Percentiles rank a stretch among this genome's conserved stretches.
These are phyloP conservation scores for Caenorhabditis auriculariae DNA, from an alignment of 2,888 invertebrate genomes.

Conservation along the genomic window DNA sequence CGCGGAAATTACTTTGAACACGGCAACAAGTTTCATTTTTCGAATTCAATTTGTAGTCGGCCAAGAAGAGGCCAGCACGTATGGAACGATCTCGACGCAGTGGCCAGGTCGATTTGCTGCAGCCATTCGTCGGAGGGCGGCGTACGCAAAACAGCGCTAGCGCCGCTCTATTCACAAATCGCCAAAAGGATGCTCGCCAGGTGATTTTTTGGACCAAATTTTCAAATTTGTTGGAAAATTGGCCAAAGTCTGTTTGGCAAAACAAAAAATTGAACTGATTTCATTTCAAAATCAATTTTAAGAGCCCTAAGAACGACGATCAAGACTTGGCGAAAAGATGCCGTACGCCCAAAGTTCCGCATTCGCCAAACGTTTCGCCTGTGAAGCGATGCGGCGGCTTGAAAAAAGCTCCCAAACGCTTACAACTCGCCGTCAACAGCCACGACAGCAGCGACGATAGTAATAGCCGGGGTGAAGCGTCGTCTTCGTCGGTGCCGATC, in stretches of 20 bases:
- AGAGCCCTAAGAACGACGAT: neutral
- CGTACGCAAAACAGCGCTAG: slow-evolving; percentile 27
- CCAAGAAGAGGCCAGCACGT: too few species aligned
- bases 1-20: too few species aligned
- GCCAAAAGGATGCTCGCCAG: neutral
- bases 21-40: too few species aligned
- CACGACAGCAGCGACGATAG: too few species aligned
- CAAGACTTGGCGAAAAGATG: slow-evolving; percentile 6
- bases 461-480: too few species aligned
- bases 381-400: neutral
- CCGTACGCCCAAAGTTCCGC: slow-evolving; percentile 10
- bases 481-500: too few species aligned
- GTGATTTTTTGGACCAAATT: neutral
- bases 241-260: too few species aligned
- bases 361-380: slow-evolving; percentile 11
- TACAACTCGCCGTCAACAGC: too few species aligned
- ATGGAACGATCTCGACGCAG: too few species aligned
- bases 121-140: slow-evolving; percentile 21
- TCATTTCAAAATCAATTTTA: neutral
- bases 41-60: too few species aligned
- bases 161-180: slow-evolving; percentile 19
- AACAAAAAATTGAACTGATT: neutral
- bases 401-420: slow-evolving; percentile 4
- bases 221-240: neutral
- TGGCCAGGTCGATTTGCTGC: too few species aligned